These are phyloP conservation scores for Tipula helvola DNA, from an alignment of 2,888 invertebrate species.

Conservation along the genomic window DNA sequence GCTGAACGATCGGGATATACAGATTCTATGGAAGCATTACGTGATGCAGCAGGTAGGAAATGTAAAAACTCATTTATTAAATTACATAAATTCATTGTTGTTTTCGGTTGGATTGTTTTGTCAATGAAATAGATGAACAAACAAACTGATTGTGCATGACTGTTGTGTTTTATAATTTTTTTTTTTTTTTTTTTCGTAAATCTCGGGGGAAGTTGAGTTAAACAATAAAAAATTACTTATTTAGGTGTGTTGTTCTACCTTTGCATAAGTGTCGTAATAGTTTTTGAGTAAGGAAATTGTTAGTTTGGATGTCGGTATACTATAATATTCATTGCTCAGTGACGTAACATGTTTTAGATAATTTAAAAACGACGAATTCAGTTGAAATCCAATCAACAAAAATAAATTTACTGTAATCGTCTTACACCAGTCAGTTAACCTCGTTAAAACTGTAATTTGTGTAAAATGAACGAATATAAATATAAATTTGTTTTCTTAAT, in stretches of 20 bases:
- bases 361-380: no score
- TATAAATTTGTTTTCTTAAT: no score
- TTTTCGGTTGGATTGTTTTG: not conserved
- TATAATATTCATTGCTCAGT: not conserved
- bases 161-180: not conserved
- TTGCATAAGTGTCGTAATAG: not conserved
- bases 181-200: not conserved
- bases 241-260: not conserved
- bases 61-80: not conserved
- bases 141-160: not conserved
- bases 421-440: no score
- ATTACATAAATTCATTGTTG: not conserved
- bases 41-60: constrained; percentile 49
- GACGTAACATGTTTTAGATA: not conserved
- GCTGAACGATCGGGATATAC: constrained; percentile 56
- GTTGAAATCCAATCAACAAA: no score
- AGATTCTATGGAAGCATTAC: constrained; percentile 48
- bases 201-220: not conserved
- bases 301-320: not conserved
- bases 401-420: no score
- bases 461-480: no score
- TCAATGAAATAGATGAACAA: not conserved
- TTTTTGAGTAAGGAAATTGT: not conserved
- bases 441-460: no score
- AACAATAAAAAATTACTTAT: not conserved